phyloP scores from a whole-genome alignment of 2,888 invertebrate genomes.

The Pegoplata infirma region DNA sequence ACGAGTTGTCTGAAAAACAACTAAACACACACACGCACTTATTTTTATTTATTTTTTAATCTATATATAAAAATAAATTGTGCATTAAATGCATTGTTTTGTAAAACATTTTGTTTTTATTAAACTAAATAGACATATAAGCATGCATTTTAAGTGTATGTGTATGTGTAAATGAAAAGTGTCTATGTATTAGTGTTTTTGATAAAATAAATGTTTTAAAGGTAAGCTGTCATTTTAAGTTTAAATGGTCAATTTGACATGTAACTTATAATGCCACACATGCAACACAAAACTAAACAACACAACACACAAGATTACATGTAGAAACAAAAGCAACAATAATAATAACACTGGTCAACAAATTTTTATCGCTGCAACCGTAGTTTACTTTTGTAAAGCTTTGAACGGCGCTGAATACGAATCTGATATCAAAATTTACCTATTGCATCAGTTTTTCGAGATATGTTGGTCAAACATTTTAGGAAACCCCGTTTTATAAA shows the following conservation, averaged over 20 bases:
- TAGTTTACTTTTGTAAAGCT: too few relatives aligned
- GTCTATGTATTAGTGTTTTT: background rate
- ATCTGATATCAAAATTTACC: too few relatives aligned
- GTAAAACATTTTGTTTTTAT: slow-evolving; percentile 4
- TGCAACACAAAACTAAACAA: slow-evolving; percentile 14
- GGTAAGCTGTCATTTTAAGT: slow-evolving; percentile 46
- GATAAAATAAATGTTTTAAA: slow-evolving; percentile 24
- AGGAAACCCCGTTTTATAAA: too few relatives aligned
- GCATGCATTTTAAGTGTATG: background rate
- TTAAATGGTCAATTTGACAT: slow-evolving; percentile 55
- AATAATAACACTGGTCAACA: too few relatives aligned
- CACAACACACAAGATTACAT: too few relatives aligned
- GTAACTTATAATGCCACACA: slow-evolving; percentile 44
- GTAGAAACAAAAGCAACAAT: background rate
- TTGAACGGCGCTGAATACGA: too few relatives aligned
- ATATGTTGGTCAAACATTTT: too few relatives aligned
- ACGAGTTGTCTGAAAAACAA: slow-evolving; percentile 27
- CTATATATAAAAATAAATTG: slow-evolving; percentile 11
- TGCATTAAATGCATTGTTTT: slow-evolving; percentile 33
- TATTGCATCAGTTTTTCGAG: too few relatives aligned
- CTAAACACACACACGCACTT: slow-evolving; percentile 12
- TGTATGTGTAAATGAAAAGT: background rate
- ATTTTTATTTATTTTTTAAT: background rate
- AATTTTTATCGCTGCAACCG: too few relatives aligned
- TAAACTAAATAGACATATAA: slow-evolving; percentile 7